Base-by-base conservation (phyloP, 1,140 invertebrate genomes). In the Magallana angulata region DNA sequence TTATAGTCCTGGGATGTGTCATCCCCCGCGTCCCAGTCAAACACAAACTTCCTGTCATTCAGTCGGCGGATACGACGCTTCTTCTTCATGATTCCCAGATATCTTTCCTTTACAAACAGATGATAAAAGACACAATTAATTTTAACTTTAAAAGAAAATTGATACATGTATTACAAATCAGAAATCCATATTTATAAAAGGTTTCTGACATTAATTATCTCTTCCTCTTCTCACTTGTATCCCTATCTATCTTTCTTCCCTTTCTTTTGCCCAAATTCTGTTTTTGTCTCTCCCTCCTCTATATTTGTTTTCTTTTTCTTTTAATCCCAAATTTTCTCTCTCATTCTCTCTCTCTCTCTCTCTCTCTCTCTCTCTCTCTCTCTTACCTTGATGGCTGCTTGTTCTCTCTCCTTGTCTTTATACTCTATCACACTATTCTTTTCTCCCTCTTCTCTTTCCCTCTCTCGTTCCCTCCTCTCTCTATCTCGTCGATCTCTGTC, bases 21-120 rank as follows among this genome's bases (percentile, higher is more conserved):
- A 95, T 99, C 99, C 0, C 97, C 97, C 5, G 98, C 98, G 96
- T 99, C 99, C 99, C 99, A 99, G 95, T 99, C 99, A 95, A 99
- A 99, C 0, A 99, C 99, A 96, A 99, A 99, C 95, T 99, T 99
- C 6, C 99, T 95, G 93, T 99, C 99, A 95, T 99, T 99, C 5
- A 99, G 95, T 89, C 98, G 96, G 58, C 99, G 95, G 0, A 99
- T 97, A 60, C 93, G 90, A 7, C 98, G 96, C 93, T 99, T 99
- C 93, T 98, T 99, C 93, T 99, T 99, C 0, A 98, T 95, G 18
- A 98, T 96, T 9, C 98, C 95, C n/a, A 99, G 96, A 95, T 99
- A 99, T 9, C 98, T 96, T 94, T 99, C 98, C 94, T 95, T 89
- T 12, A 82, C 58, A 64, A 62, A 64, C 18, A 7, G 30, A 83